Evolutionary conservation across 2,888 invertebrate genomes (phyloP).

Genomic region (Seira musarum): DNA sequence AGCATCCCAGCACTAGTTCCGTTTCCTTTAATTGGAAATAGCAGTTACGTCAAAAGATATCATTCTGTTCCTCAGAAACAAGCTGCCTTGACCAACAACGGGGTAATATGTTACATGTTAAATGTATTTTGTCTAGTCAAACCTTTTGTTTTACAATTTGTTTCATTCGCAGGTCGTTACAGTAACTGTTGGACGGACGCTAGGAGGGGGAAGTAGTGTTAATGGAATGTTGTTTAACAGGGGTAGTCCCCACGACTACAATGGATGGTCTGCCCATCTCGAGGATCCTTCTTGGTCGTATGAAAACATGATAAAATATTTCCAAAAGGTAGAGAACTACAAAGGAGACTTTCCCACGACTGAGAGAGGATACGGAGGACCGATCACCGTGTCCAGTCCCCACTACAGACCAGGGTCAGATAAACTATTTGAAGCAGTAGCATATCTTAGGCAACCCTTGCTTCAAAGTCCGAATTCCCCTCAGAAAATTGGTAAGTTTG

Average conservation of each 20-base stretch:
- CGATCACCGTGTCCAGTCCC: slow-evolving; percentile 2
- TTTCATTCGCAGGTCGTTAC: background rate
- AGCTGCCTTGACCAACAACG: background rate
- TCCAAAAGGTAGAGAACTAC: slow-evolving; percentile 50
- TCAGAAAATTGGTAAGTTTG: background rate
- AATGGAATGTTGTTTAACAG: slow-evolving; percentile 42
- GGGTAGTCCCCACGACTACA: slow-evolving; percentile 46
- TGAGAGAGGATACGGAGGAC: slow-evolving; percentile 19
- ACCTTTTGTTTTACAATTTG: background rate
- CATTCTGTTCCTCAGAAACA: slow-evolving; percentile 17
- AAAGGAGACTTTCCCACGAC: slow-evolving; percentile 13
- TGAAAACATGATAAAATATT: slow-evolving; percentile 40
- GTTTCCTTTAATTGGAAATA: background rate
- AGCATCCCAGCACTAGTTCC: slow-evolving; percentile 4
- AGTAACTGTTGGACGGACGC: background rate
- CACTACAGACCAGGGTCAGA: slow-evolving; percentile 18
- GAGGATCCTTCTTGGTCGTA: slow-evolving; percentile 54
- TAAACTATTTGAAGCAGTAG: background rate
- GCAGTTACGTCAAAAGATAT: slow-evolving; percentile 12
- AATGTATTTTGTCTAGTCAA: background rate
- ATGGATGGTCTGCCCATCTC: slow-evolving; percentile 48
- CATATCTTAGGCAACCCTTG: background rate
- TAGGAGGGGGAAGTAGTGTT: slow-evolving; percentile 26
- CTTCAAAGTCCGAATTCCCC: background rate
- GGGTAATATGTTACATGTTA: background rate